Evolutionary conservation across 2,888 invertebrate genomes (phyloP), one percentile per base, ranked within the genome.

Genomic region (Caenorhabditis imperialis): DNA sequence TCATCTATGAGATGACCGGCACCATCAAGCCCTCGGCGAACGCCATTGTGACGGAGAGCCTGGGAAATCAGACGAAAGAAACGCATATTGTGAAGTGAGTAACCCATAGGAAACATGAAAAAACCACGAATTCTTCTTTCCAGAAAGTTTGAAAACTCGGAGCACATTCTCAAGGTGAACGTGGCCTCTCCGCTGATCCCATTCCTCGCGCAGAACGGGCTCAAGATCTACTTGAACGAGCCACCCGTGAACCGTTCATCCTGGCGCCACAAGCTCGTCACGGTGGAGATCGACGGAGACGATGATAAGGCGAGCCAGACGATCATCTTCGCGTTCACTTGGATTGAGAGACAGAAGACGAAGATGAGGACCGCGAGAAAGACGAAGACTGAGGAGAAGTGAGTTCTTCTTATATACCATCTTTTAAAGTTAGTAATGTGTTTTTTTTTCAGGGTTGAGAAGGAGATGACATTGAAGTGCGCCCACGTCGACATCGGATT

Each of bases 61-160:
- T 51, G 6, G 23, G 23, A 1, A 38, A 10, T 12, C 51, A 51
- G 23, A 8, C n/a, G 0, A 23, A 51, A 2, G 1, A 37, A 2
- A 25, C 20, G 16, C 22, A n/a, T 7, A 12, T 51, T 10, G n/a
- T 23, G n/a, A 38, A 16, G 51, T 51, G n/a, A 14, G 51, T 35
- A n/a, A n/a, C n/a, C n/a, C n/a, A n/a, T n/a, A n/a, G n/a, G n/a
- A n/a, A n/a, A n/a, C n/a, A n/a, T n/a, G n/a, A n/a, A n/a, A n/a
- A n/a, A n/a, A n/a, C n/a, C n/a, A n/a, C n/a, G n/a, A n/a, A n/a
- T n/a, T n/a, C 4, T 30, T 6, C 1, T 22, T 37, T 38, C 20
- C 38, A 58, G 58, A 18, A 48, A 48, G 12, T 23, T 58, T 10
- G 18, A 27, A n/a, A 27, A 58, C 30, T 25, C 20, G 6, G 14